Percentiles rank a stretch among this genome's conserved stretches.
Evolutionary conservation across 2,888 invertebrate species (phyloP).

Genomic region (Argyresthia albistria): DNA sequence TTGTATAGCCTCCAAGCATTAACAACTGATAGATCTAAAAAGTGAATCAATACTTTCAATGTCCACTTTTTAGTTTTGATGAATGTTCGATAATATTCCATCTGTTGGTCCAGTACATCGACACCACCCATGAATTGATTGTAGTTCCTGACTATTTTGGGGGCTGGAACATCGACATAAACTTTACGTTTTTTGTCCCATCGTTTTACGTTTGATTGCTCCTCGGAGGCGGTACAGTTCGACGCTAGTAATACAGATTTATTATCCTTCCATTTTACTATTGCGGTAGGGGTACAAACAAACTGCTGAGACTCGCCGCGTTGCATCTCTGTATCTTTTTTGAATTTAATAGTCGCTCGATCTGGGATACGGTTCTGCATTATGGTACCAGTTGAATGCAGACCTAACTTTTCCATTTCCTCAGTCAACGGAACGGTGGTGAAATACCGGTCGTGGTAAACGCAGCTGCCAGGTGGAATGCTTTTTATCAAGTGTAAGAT

Average conservation of each 20-base stretch:
- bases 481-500: constrained; percentile 11
- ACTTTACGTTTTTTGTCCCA: background rate
- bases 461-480: constrained; percentile 8
- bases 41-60: constrained; percentile 20
- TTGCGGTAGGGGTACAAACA: constrained; percentile 6
- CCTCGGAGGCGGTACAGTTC: background rate
- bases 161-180: background rate
- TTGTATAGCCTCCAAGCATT: constrained; percentile 20
- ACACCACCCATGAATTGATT: constrained; percentile 14
- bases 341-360: constrained; percentile 3
- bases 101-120: constrained; percentile 16
- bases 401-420: background rate
- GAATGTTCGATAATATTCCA: constrained; percentile 21
- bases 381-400: constrained; percentile 8
- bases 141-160: constrained; percentile 12
- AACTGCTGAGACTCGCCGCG: constrained; percentile 7
- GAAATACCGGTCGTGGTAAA: constrained; percentile 8
- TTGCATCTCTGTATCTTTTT: constrained; percentile 4
- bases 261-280: constrained; percentile 15
- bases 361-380: constrained; percentile 8
- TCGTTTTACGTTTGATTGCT: background rate
- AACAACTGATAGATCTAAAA: constrained; percentile 18
- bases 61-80: constrained; percentile 26
- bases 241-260: constrained; percentile 8
- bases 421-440: constrained; percentile 7